These are phyloP conservation scores for Acleris laterana DNA, from an alignment of 2,888 invertebrate species.

Conservation along the genomic window DNA sequence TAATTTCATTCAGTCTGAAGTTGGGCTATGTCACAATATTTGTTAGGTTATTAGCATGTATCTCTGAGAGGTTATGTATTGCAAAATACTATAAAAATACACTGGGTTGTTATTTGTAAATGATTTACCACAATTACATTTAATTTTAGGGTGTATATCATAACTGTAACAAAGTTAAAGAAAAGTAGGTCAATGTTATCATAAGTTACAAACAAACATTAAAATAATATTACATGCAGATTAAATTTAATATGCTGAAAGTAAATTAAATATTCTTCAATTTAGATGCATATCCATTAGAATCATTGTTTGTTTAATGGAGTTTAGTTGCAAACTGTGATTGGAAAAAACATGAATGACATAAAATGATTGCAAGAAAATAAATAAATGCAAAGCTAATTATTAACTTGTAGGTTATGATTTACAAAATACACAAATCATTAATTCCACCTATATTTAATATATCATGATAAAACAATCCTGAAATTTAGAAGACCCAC, in stretches of 20 bases:
- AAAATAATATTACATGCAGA: not conserved
- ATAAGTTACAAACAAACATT: constrained; percentile 1
- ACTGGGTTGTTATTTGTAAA: not conserved
- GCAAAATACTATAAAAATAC: constrained; percentile 40
- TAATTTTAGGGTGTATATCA: not conserved
- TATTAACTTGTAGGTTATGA: not conserved
- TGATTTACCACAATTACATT: not conserved
- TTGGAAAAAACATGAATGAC: constrained; percentile 26
- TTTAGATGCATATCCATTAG: not conserved
- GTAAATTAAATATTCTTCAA: not conserved
- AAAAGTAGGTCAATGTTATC: constrained; percentile 28
- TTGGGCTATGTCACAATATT: not conserved
- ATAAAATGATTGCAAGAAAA: not conserved
- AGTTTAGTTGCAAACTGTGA: not conserved
- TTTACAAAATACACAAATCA: not conserved
- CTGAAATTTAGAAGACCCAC: constrained; percentile 8
- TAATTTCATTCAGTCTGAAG: not conserved
- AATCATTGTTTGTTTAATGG: not conserved
- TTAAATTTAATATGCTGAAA: not conserved
- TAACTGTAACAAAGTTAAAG: constrained; percentile 10
- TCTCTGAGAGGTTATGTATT: constrained; percentile 50
- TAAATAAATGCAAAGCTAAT: constrained; percentile 9
- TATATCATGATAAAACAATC: not conserved
- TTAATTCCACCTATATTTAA: not conserved
- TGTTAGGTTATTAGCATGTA: constrained; percentile 45